phyloP scores from a whole-genome alignment of 2,113 vertebrate genomes.

The Eptatretus burgeri region DNA sequence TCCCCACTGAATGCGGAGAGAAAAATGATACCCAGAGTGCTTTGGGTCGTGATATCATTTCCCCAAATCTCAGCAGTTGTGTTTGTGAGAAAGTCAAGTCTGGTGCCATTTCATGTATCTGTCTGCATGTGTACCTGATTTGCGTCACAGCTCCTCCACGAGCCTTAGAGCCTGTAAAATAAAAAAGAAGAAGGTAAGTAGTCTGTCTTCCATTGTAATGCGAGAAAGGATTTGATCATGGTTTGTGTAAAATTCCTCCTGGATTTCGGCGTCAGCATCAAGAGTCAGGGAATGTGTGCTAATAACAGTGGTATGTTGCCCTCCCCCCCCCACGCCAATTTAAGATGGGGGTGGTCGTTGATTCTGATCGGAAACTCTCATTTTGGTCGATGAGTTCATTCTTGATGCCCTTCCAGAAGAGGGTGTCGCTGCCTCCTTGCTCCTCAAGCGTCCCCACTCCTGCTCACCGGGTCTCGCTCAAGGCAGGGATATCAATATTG shows the following conservation, averaged over 20 bases:
- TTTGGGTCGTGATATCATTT: too few relatives aligned
- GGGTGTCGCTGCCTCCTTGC: neutral
- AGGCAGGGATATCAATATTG: neutral
- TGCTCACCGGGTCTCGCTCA: neutral
- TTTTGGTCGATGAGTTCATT: neutral
- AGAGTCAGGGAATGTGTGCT: neutral
- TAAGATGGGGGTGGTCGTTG: neutral
- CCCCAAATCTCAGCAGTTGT: too few relatives aligned
- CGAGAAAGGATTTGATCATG: neutral
- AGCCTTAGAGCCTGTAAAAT: too few relatives aligned
- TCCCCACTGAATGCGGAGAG: too few relatives aligned
- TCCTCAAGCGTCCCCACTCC: neutral
- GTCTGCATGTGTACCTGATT: too few relatives aligned
- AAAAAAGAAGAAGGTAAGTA: neutral
- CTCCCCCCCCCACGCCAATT: neutral
- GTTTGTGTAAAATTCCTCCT: neutral
- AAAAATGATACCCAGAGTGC: too few relatives aligned
- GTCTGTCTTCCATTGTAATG: neutral
- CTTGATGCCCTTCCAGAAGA: constrained; percentile 4
- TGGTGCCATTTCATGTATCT: too few relatives aligned
- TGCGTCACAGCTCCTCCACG: too few relatives aligned
- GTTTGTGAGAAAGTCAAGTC: too few relatives aligned
- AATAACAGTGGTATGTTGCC: neutral
- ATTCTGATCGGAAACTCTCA: neutral
- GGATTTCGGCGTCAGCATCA: constrained; percentile 1